Evolutionary conservation across 2,888 invertebrate genomes (phyloP), one percentile per base, ranked within the genome.

Genomic region (Drosophila siamana): DNA sequence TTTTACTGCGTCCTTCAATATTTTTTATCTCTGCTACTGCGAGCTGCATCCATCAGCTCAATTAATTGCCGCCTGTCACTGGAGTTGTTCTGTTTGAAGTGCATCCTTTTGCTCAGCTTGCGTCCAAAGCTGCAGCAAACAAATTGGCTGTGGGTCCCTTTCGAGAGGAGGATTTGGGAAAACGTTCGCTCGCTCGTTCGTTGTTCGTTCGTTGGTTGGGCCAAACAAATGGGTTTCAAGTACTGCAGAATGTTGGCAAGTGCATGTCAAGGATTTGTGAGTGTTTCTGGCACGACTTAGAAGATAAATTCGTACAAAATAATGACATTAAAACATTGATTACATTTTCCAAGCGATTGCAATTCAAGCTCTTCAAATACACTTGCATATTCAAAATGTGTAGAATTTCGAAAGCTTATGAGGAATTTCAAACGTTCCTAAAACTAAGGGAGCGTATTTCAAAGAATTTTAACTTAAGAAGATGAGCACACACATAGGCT

Each of bases 61-160:
- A 81, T 80, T 81, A 80, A 81, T 80, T 78, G 76, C 78, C 48
- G 72, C 51, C 69, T 72, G 76, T 77, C 77, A 44, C 63, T 74
- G 59, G 48, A 67, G 66, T 63, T 67, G 65, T 64, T 67, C 57
- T 38, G 48, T 52, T 55, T 47, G 50, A 73, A 73, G 74, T 64
- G 59, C 71, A 60, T 67, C 59, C 46, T 38, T 54, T 59, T 19
- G 47, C 22, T 52, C 13, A 48, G 36, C 56, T 41, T 38, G 46
- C 16, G 40, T 9, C 28, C 36, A 51, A 63, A 67, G 64, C 52
- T 33, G 50, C 46, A 48, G 69, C 69, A 60, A 65, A 74, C 61
- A 61, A 66, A 65, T 74, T 74, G 57, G 44, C 51, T 61, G 64
- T 65, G 70, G 44, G 13, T 56, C 54, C 52, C 26, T 43, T 47